Evolutionary conservation across 2,113 vertebrate species (phyloP), one percentile per base, ranked within the genome.

Genomic region (Pedionomus torquatus): DNA sequence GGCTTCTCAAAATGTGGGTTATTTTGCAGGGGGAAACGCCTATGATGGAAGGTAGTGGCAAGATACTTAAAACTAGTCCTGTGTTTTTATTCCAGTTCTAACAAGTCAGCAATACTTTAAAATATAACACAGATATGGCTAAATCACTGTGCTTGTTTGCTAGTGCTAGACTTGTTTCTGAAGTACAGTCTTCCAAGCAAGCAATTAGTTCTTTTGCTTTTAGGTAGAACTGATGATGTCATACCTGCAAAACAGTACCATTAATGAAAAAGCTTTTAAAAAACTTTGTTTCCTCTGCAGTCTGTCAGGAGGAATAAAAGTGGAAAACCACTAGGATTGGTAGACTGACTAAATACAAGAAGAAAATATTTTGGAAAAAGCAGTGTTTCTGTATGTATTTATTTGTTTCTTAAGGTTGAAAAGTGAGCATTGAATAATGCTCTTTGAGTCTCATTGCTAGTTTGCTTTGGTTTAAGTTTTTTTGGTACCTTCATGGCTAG

Each of bases 191-290:
- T 95, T 90, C 33, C n/a, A 70, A 70, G 86, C 51, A 58, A 49
- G 49, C 39, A 89, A 30, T 69, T 76, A 64, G 15, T 57, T 94
- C 13, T 78, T 75, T 66, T 82, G 26, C 77, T 87, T 87, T 95
- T 92, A 89, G 76, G 51, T 75, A 60, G 64, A 33, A 87, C 25
- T 60, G 72, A 61, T 91, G 33, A 87, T 75, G 44, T 55, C 33
- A 16, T 76, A 71, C 37, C 51, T 90, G 69, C 72, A 68, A 64
- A 87, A 75, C 55, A 75, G 31, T 81, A 89, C 26, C 2, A 6
- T 71, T 87, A 94, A 81, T 91, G 87, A 75, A 89, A 89, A 83
- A 71, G 64, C 72, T 95, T 90, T 95, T 83, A 71, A 35, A 71
- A 51, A 31, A 30, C 76, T 63, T 80, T 92, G 51, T 78, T 89